Percentiles rank a stretch among this genome's conserved stretches.
Evolutionary conservation across 2,797 vertebrate genomes (phyloP).

Genomic region (Catamblyrhynchus diadema): DNA sequence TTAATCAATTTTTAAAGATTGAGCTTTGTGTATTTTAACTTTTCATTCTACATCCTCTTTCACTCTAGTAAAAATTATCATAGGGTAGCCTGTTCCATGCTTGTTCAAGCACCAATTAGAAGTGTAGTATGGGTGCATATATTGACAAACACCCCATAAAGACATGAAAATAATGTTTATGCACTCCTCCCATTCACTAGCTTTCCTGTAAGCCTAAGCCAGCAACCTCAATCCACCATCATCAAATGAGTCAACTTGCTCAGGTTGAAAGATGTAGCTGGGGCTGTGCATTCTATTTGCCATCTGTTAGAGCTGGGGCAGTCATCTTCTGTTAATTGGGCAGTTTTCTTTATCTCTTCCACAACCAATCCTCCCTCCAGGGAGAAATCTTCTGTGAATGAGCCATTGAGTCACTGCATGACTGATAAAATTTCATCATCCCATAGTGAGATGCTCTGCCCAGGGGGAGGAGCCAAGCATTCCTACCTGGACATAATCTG

Average conservation of each 20-base stretch:
- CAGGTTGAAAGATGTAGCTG: neutral
- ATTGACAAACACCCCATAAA: neutral
- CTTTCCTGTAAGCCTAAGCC: neutral
- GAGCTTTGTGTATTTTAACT: neutral
- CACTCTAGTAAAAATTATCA: neutral
- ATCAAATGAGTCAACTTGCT: neutral
- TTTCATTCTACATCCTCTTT: neutral
- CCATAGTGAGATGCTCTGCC: rapidly evolving
- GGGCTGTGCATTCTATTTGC: neutral
- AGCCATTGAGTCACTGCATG: neutral
- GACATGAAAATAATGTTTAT: neutral
- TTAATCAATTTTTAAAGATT: neutral
- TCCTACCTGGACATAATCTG: neutral
- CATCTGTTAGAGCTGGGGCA: neutral
- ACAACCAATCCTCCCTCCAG: neutral
- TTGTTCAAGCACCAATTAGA: neutral
- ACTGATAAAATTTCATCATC: neutral
- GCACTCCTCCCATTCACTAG: neutral
- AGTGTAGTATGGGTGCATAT: neutral
- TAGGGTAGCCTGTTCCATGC: neutral
- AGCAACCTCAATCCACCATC: neutral
- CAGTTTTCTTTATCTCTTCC: neutral
- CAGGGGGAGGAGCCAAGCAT: neutral
- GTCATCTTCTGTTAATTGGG: neutral
- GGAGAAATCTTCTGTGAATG: neutral